Percentiles rank a stretch among this genome's conserved stretches.
These are phyloP conservation scores for Drosophila sechellia DNA, from an alignment of 1,140 invertebrate species.

Conservation along the genomic window DNA sequence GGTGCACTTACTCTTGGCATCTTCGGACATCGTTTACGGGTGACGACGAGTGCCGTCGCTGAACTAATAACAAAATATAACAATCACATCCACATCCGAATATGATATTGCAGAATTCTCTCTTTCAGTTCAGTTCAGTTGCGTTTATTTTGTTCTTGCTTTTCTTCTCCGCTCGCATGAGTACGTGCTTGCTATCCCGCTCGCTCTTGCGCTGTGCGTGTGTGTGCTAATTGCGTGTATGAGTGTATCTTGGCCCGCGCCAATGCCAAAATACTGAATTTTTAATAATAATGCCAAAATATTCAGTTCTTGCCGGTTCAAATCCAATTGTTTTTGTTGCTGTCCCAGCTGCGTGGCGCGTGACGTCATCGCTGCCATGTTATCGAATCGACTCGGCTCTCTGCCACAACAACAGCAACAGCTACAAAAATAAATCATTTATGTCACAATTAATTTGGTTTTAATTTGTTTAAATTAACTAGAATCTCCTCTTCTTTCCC, in stretches of 20 bases:
- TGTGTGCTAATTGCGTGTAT: slow-evolving; percentile 23
- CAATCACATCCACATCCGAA: slow-evolving; percentile 41
- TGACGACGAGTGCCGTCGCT: slow-evolving; percentile 38
- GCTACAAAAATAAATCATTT: slow-evolving; percentile 12
- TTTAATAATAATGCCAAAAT: slow-evolving; percentile 47
- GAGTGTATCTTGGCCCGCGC: slow-evolving; percentile 11
- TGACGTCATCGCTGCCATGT: slow-evolving; percentile 21
- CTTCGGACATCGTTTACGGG: slow-evolving; percentile 74
- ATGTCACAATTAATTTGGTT: slow-evolving; percentile 33
- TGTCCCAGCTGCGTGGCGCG: slow-evolving; percentile 2
- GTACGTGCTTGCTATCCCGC: slow-evolving; percentile 1
- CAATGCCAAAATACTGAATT: slow-evolving; percentile 39
- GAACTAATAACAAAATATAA: slow-evolving; percentile 72
- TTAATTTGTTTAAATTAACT: slow-evolving; percentile 9
- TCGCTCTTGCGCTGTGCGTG: slow-evolving; percentile 16
- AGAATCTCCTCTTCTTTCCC: slow-evolving; percentile 12
- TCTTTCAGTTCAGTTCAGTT: background rate
- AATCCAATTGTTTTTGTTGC: slow-evolving; percentile 25
- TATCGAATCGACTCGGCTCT: slow-evolving; percentile 18
- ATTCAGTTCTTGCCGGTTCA: slow-evolving; percentile 46
- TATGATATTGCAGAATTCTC: slow-evolving; percentile 5
- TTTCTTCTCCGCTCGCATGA: slow-evolving; percentile 23
- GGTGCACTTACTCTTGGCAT: slow-evolving; percentile 67
- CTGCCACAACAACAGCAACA: background rate
- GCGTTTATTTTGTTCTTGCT: slow-evolving; percentile 5